Percentiles rank a stretch among this genome's conserved stretches.
These are phyloP conservation scores for Enteromius anoplus DNA, from an alignment of 2,797 vertebrate species.

Conservation along the genomic window DNA sequence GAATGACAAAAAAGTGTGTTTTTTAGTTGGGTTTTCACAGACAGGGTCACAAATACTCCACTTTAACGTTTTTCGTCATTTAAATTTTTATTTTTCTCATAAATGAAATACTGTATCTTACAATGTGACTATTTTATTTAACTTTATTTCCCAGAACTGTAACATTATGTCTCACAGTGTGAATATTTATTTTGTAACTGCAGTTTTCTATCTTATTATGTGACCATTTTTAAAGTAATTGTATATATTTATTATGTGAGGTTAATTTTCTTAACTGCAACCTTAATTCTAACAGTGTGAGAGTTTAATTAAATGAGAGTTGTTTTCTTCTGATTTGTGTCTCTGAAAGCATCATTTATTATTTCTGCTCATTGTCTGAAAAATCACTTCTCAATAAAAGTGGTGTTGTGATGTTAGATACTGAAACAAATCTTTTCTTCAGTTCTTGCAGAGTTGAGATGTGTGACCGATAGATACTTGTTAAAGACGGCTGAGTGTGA, in stretches of 20 bases:
- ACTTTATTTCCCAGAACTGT: background rate
- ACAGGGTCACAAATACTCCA: too few relatives aligned
- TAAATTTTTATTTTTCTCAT: too few relatives aligned
- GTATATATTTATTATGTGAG: too few relatives aligned
- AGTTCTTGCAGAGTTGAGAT: background rate
- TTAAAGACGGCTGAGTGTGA: background rate
- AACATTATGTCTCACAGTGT: background rate
- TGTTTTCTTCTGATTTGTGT: too few relatives aligned
- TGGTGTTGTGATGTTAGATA: background rate
- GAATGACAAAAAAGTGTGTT: too few relatives aligned
- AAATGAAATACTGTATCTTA: too few relatives aligned
- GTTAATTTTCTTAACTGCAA: background rate
- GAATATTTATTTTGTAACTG: background rate
- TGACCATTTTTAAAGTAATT: too few relatives aligned
- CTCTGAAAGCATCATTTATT: background rate
- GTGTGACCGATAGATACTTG: background rate
- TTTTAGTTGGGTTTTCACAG: too few relatives aligned
- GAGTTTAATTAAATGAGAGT: too few relatives aligned
- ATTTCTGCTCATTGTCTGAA: background rate
- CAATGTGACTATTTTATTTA: too few relatives aligned
- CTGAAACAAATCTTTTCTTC: background rate
- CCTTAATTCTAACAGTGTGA: background rate
- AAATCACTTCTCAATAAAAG: background rate
- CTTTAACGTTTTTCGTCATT: too few relatives aligned
- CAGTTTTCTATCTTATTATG: background rate